Percentiles rank a stretch among this genome's conserved stretches.
Conservation (phyloP, 2,113 vertebrate genomes). For the Synchiropus splendidus region DNA sequence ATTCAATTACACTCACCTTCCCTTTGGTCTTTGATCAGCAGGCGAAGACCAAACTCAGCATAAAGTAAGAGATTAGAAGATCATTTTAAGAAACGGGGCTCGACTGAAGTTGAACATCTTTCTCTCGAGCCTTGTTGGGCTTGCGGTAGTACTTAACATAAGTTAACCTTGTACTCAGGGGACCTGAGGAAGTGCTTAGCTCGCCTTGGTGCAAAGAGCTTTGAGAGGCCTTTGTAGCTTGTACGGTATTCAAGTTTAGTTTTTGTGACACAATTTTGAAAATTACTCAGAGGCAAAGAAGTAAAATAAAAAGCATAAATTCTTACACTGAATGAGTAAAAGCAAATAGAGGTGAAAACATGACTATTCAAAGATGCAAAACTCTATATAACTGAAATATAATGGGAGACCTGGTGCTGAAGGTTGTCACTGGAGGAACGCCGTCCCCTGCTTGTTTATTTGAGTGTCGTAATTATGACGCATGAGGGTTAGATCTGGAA, state of each 20-base stretch:
- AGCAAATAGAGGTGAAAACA: too few relatives aligned
- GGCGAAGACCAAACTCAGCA: slow-evolving; percentile 5
- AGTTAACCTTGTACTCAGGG: slow-evolving; percentile 22
- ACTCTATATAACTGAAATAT: too few relatives aligned
- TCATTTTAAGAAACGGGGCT: neutral
- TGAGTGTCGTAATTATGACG: too few relatives aligned
- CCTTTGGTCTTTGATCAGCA: slow-evolving; percentile 19
- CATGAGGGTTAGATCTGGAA: too few relatives aligned
- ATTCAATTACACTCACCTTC: slow-evolving; percentile 3
- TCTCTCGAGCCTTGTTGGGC: neutral
- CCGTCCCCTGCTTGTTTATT: too few relatives aligned
- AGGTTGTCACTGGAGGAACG: too few relatives aligned
- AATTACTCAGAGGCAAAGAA: neutral
- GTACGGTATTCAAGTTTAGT: slow-evolving; percentile 9
- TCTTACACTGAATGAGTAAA: too few relatives aligned
- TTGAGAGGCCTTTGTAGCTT: slow-evolving; percentile 8
- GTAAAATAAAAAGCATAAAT: too few relatives aligned
- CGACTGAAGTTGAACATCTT: slow-evolving; percentile 14
- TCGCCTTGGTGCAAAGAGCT: slow-evolving; percentile 18
- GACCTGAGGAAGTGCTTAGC: slow-evolving; percentile 16
- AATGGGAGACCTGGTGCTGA: too few relatives aligned
- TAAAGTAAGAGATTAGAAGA: slow-evolving; percentile 10
- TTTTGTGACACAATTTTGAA: neutral
- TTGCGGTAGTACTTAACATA: slow-evolving; percentile 23
- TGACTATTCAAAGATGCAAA: too few relatives aligned